Evolutionary conservation across 2,888 invertebrate genomes (phyloP).

Genomic region (Cosmorhoe ocellata): DNA sequence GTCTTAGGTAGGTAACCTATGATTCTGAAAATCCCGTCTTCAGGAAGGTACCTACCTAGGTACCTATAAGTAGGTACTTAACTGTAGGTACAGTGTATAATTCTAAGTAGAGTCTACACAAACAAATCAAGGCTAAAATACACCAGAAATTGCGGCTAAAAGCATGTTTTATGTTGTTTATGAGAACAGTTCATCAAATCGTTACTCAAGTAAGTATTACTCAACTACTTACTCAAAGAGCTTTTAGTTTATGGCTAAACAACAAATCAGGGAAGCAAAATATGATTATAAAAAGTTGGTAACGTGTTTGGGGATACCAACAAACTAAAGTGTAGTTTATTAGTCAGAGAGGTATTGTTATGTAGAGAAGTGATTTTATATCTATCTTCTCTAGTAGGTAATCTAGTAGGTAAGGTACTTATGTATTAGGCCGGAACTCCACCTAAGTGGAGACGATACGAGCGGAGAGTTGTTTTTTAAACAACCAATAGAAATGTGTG

Average conservation of each 20-base stretch:
- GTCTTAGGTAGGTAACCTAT: too few species aligned
- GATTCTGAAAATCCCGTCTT: too few species aligned
- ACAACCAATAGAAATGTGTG: too few species aligned
- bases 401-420: too few species aligned
- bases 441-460: too few species aligned
- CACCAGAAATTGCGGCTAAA: constrained; percentile 2
- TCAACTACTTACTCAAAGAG: constrained; percentile 27
- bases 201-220: constrained; percentile 51
- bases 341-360: constrained; percentile 54
- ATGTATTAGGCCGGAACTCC: too few species aligned
- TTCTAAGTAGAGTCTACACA: too few species aligned
- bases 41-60: not conserved
- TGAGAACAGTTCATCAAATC: constrained; percentile 52
- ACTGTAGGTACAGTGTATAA: too few species aligned
- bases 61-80: not conserved
- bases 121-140: not conserved
- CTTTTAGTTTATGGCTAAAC: constrained; percentile 37
- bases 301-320: constrained; percentile 56
- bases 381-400: too few species aligned
- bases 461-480: too few species aligned
- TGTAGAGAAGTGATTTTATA: constrained; percentile 37
- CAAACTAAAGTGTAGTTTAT: constrained; percentile 74
- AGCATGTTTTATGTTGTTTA: constrained; percentile 14
- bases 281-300: constrained; percentile 75
- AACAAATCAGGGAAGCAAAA: constrained; percentile 60